Evolutionary conservation across 2,797 vertebrate genomes (phyloP), one percentile per base, ranked within the genome.

Genomic region (Pseudotriccus pelzelni): DNA sequence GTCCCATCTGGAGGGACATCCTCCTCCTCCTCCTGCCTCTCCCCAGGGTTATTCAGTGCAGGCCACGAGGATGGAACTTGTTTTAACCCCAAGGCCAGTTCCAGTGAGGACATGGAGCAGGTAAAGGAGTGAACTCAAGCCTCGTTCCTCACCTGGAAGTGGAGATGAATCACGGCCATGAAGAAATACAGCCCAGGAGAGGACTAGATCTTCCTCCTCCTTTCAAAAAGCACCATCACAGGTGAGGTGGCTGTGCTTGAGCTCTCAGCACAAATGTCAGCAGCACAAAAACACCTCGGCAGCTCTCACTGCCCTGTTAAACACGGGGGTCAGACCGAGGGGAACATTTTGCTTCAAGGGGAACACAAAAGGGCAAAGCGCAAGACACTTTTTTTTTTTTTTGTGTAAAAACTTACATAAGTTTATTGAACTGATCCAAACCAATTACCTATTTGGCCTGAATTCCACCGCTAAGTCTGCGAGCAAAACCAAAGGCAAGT

Each of bases 381-480:
- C 89, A 25, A 47, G 74, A 96, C 67, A 39, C 83, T 49, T 47
- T 47, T 15, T 49, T 46, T 53, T 55, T 53, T 46, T 82, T 59
- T 90, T 74, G 74, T 79, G 87, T 82, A 96, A 97, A 97, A 97
- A 94, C 81, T 89, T 82, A 72, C 53, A 49, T 83, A 88, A 93
- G 74, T 96, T 96, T 96, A 93, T 94, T 94, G 89, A 96, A 92
- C 89, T 52, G 75, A 84, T 93, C 86, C 87, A 94, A 86, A 94
- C 90, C 56, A 89, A 81, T 89, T 68, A 80, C 87, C 64, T 92
- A 32, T 55, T 94, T 84, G 92, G 89, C 82, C 80, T 73, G 92
- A 95, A 67, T 95, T 95, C 76, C 85, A 84, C 69, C 8, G 13
- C 93, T 63, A 93, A 93, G 69, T 93, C 88, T 92, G 94, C 52